Evolutionary conservation across 2,113 vertebrate species (phyloP).

Genomic region (Thunnus maccoyii): DNA sequence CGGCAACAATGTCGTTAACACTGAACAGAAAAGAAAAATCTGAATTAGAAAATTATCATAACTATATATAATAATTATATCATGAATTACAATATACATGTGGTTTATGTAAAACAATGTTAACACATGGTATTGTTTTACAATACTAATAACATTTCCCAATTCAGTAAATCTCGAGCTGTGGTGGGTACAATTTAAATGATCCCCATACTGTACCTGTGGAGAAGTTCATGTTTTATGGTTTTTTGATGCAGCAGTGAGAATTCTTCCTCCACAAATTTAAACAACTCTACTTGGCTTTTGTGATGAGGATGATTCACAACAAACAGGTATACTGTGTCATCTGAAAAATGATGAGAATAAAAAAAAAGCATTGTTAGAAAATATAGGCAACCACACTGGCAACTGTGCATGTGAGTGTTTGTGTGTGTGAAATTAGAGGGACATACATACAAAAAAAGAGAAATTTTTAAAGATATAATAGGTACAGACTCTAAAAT

Average conservation of each 20-base stretch:
- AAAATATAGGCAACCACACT: neutral
- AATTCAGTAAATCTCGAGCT: too few relatives aligned
- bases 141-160: neutral
- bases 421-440: neutral
- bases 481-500: too few relatives aligned
- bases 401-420: too few relatives aligned
- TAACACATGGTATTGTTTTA: neutral
- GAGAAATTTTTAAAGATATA: too few relatives aligned
- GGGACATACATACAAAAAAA: neutral
- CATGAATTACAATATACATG: neutral
- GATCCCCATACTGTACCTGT: slow-evolving; percentile 83
- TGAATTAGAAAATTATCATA: neutral
- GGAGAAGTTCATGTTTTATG: slow-evolving; percentile 89
- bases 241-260: slow-evolving; percentile 90
- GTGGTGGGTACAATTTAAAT: neutral
- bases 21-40: slow-evolving; percentile 75
- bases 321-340: slow-evolving; percentile 89
- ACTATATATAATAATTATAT: neutral
- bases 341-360: slow-evolving; percentile 80
- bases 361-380: neutral
- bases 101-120: neutral
- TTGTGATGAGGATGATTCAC: slow-evolving; percentile 91
- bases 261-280: slow-evolving; percentile 87
- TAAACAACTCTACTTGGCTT: slow-evolving; percentile 92
- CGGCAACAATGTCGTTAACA: slow-evolving; percentile 92